Evolutionary conservation across 2,888 invertebrate species (phyloP).

Genomic region (Archips xylosteana): DNA sequence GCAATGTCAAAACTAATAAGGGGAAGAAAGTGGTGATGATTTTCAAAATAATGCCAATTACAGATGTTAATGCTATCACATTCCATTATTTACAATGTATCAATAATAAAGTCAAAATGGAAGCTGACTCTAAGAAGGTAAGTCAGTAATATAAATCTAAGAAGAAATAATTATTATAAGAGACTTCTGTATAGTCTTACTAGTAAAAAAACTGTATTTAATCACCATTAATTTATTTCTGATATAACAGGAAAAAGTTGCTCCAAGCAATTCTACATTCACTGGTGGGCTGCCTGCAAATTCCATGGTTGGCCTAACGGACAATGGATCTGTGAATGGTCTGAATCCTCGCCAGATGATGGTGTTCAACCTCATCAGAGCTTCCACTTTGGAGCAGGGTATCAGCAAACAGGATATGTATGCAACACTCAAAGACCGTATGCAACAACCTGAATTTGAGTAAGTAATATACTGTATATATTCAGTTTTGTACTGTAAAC

Average conservation of each 20-base stretch:
- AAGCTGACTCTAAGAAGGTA: slow-evolving; percentile 81
- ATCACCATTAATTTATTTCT: background rate
- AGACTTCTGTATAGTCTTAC: background rate
- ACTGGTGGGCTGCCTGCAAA: slow-evolving; percentile 71
- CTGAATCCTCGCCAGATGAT: slow-evolving; percentile 79
- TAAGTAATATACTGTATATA: slow-evolving; percentile 56
- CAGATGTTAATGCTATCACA: slow-evolving; percentile 80
- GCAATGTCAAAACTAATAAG: slow-evolving; percentile 80
- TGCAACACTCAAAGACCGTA: slow-evolving; percentile 71
- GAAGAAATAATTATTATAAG: no score
- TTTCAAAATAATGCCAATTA: slow-evolving; percentile 78
- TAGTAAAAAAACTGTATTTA: background rate
- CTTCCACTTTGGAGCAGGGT: slow-evolving; percentile 77
- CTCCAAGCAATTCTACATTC: slow-evolving; percentile 58
- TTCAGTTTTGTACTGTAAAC: background rate
- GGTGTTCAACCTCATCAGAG: slow-evolving; percentile 78
- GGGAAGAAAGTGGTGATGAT: slow-evolving; percentile 81
- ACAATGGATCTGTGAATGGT: slow-evolving; percentile 72
- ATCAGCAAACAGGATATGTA: slow-evolving; percentile 82
- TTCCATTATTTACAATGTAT: slow-evolving; percentile 82
- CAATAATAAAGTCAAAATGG: slow-evolving; percentile 80
- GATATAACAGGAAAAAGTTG: slow-evolving; percentile 66
- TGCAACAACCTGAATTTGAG: slow-evolving; percentile 80
- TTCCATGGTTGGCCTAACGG: slow-evolving; percentile 75
- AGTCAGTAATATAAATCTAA: background rate